Base-by-base conservation (phyloP, 2,113 vertebrate species). In the Pristiophorus japonicus region DNA sequence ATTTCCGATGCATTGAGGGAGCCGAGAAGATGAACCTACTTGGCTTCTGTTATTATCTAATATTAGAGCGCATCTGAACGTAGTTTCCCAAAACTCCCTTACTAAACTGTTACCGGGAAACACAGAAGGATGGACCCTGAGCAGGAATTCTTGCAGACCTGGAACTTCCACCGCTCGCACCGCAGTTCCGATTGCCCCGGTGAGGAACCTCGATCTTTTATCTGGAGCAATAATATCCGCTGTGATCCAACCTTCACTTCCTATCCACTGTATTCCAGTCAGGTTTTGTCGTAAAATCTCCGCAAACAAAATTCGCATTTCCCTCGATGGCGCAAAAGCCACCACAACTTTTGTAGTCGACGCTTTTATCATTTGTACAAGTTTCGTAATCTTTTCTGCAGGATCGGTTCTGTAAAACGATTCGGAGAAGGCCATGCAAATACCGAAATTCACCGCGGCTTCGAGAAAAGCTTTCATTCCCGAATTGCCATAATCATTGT, bases 211-310 rank as follows among this genome's bases (percentile, higher is more conserved):
- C 4, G 97, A 96, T 42, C 96, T 96, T 78, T 59, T 97, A 42
- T 96, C 95, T 14, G 66, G 96, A 73, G 97, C 96, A 88, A 98
- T 95, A 95, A 97, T 95, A 95, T 96, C 95, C 20, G 96, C 96
- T 75, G 97, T 98, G 66, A 98, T 98, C 97, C 97, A 98, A 81
- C 97, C 97, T 95, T 98, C 97, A 96, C 97, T 98, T 87, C 97
- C 98, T 16, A 98, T 96, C 97, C 97, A 98, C 96, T 98, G 97
- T 73, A 97, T 94, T n/a, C 97, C 97, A 0, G 96, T 97, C 63
- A 98, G 34, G 95, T 98, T 98, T 96, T 98, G 97, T 2, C 85
- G 96, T 42, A 97, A 62, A 78, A 97, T 96, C 96, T 98, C 97
- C 3, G 97, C 97, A 27, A 98, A 96, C 51, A 98, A 95, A 59